Conservation (phyloP, 1,140 invertebrate species). For the Brachionus sp. region DNA sequence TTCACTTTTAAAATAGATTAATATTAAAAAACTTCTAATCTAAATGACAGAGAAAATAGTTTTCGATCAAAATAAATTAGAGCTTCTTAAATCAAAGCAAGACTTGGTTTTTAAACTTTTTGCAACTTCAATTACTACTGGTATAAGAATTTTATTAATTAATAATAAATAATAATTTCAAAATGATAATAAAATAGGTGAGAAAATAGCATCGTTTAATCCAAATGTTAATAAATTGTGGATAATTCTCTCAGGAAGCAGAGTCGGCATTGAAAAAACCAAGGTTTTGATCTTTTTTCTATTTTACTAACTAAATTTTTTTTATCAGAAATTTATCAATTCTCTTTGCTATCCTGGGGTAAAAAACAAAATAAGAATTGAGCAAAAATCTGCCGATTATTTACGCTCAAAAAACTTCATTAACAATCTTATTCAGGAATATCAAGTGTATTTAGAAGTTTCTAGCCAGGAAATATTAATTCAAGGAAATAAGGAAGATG, state of each 20-base stretch:
- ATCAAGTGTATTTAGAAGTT: constrained; percentile 14
- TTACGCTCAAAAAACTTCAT: not conserved
- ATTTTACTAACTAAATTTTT: not conserved
- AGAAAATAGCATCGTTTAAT: not conserved
- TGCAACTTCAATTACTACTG: not conserved
- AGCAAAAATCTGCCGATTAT: not conserved
- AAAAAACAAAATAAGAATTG: not conserved
- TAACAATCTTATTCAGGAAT: not conserved
- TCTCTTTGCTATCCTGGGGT: not conserved
- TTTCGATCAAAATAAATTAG: not conserved
- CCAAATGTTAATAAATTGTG: not conserved
- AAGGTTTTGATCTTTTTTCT: not conserved
- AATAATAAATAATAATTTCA: not conserved
- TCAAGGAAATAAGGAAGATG: not conserved
- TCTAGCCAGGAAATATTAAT: not conserved
- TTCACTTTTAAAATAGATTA: no score
- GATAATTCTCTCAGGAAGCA: not conserved
- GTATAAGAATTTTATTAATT: not conserved
- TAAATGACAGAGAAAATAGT: not conserved
- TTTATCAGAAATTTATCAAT: constrained; percentile 28
- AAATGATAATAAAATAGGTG: not conserved
- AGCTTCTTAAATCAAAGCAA: not conserved
- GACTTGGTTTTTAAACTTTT: not conserved
- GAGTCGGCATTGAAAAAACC: not conserved
- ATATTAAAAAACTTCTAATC: not conserved